These are phyloP conservation scores for Zosterops hypoxanthus DNA, from an alignment of 2,113 vertebrate genomes.

Conservation along the genomic window DNA sequence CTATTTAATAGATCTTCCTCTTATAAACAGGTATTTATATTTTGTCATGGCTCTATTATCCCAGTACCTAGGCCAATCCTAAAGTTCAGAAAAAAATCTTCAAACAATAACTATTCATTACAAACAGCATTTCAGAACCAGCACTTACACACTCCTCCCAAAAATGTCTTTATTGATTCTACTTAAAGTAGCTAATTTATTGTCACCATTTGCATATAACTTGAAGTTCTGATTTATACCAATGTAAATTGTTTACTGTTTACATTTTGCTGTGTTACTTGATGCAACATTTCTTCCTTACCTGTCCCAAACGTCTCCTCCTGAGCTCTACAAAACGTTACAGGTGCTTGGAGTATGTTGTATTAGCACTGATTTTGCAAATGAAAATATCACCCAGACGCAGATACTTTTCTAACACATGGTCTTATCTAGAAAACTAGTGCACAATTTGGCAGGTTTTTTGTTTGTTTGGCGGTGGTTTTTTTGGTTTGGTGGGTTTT, in stretches of 20 bases:
- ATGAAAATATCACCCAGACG: background rate
- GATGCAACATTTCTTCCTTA: background rate
- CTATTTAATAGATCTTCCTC: background rate
- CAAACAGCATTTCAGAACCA: background rate
- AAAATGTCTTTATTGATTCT: background rate
- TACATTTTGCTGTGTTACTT: background rate
- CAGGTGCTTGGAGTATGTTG: background rate
- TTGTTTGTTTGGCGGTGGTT: background rate
- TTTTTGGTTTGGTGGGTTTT: too few species aligned
- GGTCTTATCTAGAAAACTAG: background rate
- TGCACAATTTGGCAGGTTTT: rapidly evolving
- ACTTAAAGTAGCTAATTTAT: background rate
- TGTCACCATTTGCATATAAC: background rate
- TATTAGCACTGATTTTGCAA: background rate
- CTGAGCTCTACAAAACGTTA: background rate
- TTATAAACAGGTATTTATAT: background rate
- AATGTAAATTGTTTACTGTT: background rate
- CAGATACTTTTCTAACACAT: background rate
- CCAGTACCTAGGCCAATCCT: background rate
- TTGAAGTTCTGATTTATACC: background rate
- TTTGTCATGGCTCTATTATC: background rate
- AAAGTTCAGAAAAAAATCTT: background rate
- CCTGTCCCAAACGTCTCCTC: background rate
- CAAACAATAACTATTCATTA: background rate
- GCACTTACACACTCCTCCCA: background rate